phyloP scores from a whole-genome alignment of 2,888 invertebrate genomes.

The Adela reaumurella region DNA sequence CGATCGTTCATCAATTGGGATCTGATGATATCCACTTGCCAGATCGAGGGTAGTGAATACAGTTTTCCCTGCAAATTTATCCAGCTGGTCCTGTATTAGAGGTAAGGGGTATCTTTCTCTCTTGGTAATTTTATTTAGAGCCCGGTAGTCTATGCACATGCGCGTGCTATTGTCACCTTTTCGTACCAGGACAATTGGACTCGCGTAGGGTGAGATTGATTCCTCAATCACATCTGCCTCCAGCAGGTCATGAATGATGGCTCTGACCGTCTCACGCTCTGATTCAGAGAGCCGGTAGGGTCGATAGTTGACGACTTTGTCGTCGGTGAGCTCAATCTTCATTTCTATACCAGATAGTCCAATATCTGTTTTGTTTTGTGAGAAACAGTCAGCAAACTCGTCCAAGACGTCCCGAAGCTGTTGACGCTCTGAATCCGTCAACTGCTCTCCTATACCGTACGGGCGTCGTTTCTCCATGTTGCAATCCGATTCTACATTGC shows the following conservation, averaged over 20 bases:
- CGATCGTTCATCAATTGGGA: constrained; percentile 13
- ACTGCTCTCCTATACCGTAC: background rate
- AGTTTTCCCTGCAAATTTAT: constrained; percentile 14
- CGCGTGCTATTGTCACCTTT: constrained; percentile 13
- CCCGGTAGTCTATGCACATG: constrained; percentile 11
- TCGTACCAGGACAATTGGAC: constrained; percentile 15
- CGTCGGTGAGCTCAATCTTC: constrained; percentile 5
- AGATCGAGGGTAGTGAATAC: constrained; percentile 17
- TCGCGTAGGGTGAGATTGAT: constrained; percentile 14
- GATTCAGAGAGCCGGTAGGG: constrained; percentile 5
- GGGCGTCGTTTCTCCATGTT: background rate
- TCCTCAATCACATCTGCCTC: constrained; percentile 2
- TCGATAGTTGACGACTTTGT: constrained; percentile 2
- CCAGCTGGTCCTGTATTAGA: constrained; percentile 19
- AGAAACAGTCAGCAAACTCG: constrained; percentile 1
- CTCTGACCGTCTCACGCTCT: constrained; percentile 5
- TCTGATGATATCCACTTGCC: constrained; percentile 19
- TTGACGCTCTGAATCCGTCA: background rate
- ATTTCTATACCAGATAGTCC: background rate
- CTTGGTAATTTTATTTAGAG: constrained; percentile 10
- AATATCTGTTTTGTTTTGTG: background rate
- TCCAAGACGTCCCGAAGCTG: no score
- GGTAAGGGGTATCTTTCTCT: constrained; percentile 17
- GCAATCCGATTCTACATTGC: background rate
- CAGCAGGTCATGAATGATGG: constrained; percentile 5